Base-by-base conservation (phyloP, 2,888 invertebrate genomes). In the Agrotis exclamationis region DNA sequence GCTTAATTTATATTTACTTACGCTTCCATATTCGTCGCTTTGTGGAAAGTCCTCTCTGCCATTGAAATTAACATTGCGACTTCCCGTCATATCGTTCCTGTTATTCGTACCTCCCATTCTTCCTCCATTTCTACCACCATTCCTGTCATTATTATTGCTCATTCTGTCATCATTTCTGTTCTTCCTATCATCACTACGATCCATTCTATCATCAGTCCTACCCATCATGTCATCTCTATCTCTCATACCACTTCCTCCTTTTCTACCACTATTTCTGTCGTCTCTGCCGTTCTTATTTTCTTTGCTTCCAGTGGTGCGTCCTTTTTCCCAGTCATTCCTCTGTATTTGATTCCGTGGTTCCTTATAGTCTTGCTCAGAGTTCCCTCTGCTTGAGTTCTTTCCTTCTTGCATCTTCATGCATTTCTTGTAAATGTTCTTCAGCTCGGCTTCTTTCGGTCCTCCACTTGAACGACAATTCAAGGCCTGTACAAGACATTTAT, bases 401-500 rank as follows among this genome's bases (percentile, higher is more conserved):
- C 84, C 90, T 72, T 92, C 94, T 85, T 93, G 91, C 86, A 93
- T 95, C 58, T 94, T 96, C 85, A 96, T 93, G 79, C 97, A 97
- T 63, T 92, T 96, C 75, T 96, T 96, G 79, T 97, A 96, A 13
- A 97, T 94, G 60, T 93, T 96, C 79, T 96, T 97, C 5, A 97
- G 89, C 66, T 97, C 96, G 22, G 96, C 95, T 80, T 97, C 97
- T 70, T 96, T 95, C n/a, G 96, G 95, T 33, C 97, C 96, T 67
- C 97, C 97, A 59, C 96, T 96, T 0, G 97, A 95, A 16, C 96
- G 96, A 82, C 97, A 97, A 85, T 95, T 97, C 28, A 97, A 85
- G 13, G 96, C 93, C 97, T 97, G 82, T 73, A 56, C 58, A 59
- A 33, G 1, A 65, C 53, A 58, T 20, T 39, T 56, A 16, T n/a